Conservation (phyloP, 2,888 invertebrate species). For the Trachelus stipa region DNA sequence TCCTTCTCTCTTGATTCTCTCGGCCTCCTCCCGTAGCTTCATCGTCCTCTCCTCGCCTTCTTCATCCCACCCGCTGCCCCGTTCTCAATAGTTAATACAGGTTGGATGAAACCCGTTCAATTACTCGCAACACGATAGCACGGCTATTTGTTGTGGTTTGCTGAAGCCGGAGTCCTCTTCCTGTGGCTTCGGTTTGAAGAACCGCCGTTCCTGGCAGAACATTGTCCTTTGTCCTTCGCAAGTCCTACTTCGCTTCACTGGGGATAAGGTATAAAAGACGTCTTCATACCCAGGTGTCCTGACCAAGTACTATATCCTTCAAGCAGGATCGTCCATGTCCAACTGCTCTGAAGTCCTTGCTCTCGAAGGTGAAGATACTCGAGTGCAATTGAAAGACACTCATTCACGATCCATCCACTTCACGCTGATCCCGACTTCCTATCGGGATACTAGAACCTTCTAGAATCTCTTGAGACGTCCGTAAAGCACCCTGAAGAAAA, state of each 20-base stretch:
- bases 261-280: background rate
- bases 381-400: background rate
- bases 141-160: conserved; percentile 59
- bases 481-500: background rate
- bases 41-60: conserved; percentile 8
- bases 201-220: background rate
- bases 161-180: conserved; percentile 31
- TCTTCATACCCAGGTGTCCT: background rate
- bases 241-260: background rate
- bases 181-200: background rate
- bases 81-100: conserved; percentile 56
- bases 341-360: background rate
- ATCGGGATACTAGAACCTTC: background rate
- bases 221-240: conserved; percentile 12
- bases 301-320: background rate
- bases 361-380: background rate
- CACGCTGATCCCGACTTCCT: background rate
- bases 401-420: background rate
- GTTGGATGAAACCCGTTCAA: conserved; percentile 55
- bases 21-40: background rate
- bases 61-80: conserved; percentile 25
- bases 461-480: background rate
- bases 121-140: conserved; percentile 60
- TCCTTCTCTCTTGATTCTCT: conserved; percentile 7
- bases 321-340: background rate